Conservation (phyloP, 2,113 vertebrate species). For the Cryptotis parvus region DNA sequence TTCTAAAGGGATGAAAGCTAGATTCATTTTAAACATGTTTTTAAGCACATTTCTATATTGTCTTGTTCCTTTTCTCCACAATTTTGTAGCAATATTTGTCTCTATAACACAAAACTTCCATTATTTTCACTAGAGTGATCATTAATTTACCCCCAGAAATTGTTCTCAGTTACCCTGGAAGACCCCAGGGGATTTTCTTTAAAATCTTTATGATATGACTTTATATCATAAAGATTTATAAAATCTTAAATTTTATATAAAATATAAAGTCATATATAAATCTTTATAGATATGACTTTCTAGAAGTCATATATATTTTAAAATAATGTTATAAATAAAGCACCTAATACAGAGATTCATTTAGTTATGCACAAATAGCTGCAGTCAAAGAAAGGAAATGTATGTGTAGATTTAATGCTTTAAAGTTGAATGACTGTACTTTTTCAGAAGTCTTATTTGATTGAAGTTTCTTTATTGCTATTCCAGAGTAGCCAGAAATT, state of each 20-base stretch:
- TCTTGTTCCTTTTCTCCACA: not conserved
- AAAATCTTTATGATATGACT: not conserved
- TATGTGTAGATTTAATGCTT: slow-evolving; percentile 61
- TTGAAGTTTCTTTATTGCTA: slow-evolving; percentile 21
- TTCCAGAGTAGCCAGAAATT: slow-evolving; percentile 59
- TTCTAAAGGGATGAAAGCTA: not conserved
- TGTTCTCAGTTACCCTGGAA: not conserved
- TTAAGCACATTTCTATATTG: not conserved
- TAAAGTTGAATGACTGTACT: not conserved
- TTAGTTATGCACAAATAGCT: slow-evolving; percentile 63
- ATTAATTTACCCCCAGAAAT: not conserved
- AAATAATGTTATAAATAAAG: slow-evolving; percentile 55
- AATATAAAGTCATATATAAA: too few species aligned
- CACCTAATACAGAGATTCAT: slow-evolving; percentile 48
- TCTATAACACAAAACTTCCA: not conserved
- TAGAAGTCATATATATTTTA: slow-evolving; percentile 21
- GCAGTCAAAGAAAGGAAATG: slow-evolving; percentile 57
- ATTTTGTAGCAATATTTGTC: not conserved
- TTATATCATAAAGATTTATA: too few species aligned
- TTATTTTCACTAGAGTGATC: not conserved
- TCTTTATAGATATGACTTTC: not conserved
- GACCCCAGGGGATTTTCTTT: not conserved
- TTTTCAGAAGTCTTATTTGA: slow-evolving; percentile 44
- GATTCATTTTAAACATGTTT: too few species aligned
- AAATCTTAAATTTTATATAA: too few species aligned